Conservation (phyloP, 2,888 invertebrate species). For the Chloroclystis v-ata region DNA sequence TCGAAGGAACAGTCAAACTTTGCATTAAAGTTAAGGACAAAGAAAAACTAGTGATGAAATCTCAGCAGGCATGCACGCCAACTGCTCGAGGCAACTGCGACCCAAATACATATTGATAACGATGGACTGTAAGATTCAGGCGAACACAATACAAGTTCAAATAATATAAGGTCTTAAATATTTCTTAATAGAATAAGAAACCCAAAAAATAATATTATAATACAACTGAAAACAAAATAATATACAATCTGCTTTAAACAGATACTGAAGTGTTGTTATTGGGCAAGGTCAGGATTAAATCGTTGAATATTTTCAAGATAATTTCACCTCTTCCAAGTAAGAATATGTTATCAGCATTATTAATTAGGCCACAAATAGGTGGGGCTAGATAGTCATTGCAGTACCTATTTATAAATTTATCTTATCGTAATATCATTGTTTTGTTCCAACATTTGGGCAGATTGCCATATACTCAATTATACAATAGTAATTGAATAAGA, state of each 20-base stretch:
- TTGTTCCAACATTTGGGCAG: neutral
- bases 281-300: neutral
- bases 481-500: neutral
- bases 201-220: too few species aligned
- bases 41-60: slow-evolving; percentile 36
- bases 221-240: too few species aligned
- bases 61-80: slow-evolving; percentile 37
- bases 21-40: slow-evolving; percentile 28
- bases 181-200: too few species aligned
- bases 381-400: slow-evolving; percentile 31
- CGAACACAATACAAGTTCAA: slow-evolving; percentile 23
- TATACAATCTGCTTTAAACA: neutral
- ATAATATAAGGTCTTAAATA: too few species aligned
- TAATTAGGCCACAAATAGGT: slow-evolving; percentile 39
- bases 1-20: slow-evolving; percentile 3
- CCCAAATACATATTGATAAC: slow-evolving; percentile 49
- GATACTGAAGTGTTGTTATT: neutral
- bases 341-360: slow-evolving; percentile 14
- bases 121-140: slow-evolving; percentile 43
- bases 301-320: neutral
- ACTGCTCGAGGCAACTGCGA: slow-evolving; percentile 42
- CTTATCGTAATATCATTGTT: neutral
- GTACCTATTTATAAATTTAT: neutral
- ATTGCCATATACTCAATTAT: slow-evolving; percentile 1
- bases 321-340: too few species aligned